These are phyloP conservation scores for Labrus mixtus DNA, from an alignment of 2,113 vertebrate genomes.

Conservation along the genomic window DNA sequence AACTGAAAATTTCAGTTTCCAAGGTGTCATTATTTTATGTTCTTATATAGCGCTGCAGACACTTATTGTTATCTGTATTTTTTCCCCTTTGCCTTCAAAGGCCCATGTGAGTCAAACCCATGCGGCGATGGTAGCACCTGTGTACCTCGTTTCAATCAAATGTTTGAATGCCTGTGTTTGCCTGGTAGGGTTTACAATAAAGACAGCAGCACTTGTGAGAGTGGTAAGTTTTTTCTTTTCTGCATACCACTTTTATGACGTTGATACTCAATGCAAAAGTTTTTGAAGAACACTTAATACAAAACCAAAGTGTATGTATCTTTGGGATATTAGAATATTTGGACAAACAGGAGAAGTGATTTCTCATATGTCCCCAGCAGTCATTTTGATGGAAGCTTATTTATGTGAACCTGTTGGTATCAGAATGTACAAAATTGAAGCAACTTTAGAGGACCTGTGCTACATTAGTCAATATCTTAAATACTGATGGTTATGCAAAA, in stretches of 20 bases:
- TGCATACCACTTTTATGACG: background rate
- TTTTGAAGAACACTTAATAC: background rate
- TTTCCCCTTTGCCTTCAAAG: conserved; percentile 25
- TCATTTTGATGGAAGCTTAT: too few relatives aligned
- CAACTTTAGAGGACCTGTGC: background rate
- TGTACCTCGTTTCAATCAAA: accelerated
- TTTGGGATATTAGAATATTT: too few relatives aligned
- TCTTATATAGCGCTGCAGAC: background rate
- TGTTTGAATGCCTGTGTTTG: conserved; percentile 62
- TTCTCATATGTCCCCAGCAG: too few relatives aligned
- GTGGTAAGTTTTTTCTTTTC: conserved; percentile 33
- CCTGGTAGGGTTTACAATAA: conserved; percentile 43
- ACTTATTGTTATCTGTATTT: background rate
- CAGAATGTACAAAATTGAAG: background rate
- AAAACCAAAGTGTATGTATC: too few relatives aligned
- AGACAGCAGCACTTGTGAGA: accelerated
- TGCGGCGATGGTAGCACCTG: conserved; percentile 67
- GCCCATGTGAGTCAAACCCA: conserved; percentile 25
- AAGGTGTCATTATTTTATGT: background rate
- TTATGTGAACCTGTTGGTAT: too few relatives aligned
- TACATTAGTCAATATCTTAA: too few relatives aligned
- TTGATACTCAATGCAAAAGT: background rate
- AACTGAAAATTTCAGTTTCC: background rate
- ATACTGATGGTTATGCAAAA: too few relatives aligned
- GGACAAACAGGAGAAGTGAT: too few relatives aligned